These are phyloP conservation scores for Resseliella maxima DNA, from an alignment of 2,888 invertebrate genomes.

Conservation along the genomic window DNA sequence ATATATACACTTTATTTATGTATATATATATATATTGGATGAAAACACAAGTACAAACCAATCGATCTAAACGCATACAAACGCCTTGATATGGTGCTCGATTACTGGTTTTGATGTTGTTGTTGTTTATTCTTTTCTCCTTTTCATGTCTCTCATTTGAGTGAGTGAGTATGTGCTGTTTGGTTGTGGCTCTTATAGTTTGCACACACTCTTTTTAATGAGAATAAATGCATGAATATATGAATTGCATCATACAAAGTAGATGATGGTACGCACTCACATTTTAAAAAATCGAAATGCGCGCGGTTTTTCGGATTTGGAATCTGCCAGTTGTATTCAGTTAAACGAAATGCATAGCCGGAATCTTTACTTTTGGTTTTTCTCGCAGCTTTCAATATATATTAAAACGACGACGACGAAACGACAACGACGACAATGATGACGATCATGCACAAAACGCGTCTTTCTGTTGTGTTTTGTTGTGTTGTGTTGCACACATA, in stretches of 20 bases:
- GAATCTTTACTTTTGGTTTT: constrained; percentile 48
- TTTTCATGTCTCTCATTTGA: too few relatives aligned
- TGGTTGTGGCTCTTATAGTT: too few relatives aligned
- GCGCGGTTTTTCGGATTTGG: background rate
- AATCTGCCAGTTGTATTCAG: background rate
- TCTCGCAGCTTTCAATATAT: background rate
- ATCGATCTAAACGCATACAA: constrained; percentile 1
- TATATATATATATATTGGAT: background rate
- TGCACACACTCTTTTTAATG: too few relatives aligned
- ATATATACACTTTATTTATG: constrained; percentile 26
- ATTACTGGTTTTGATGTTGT: background rate
- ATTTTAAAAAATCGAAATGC: too few relatives aligned
- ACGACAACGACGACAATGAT: constrained; percentile 25
- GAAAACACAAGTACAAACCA: background rate
- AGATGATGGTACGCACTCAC: too few relatives aligned
- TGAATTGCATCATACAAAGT: too few relatives aligned
- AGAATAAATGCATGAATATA: too few relatives aligned
- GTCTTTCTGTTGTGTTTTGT: too few relatives aligned
- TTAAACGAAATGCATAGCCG: background rate
- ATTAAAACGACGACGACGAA: too few relatives aligned
- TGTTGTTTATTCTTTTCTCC: background rate
- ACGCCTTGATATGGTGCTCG: background rate
- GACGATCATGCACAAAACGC: constrained; percentile 30
- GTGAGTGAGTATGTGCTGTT: background rate
- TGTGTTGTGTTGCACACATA: constrained; percentile 53